Base-by-base conservation (phyloP, 2,888 invertebrate genomes). In the Diarsia rubi region DNA sequence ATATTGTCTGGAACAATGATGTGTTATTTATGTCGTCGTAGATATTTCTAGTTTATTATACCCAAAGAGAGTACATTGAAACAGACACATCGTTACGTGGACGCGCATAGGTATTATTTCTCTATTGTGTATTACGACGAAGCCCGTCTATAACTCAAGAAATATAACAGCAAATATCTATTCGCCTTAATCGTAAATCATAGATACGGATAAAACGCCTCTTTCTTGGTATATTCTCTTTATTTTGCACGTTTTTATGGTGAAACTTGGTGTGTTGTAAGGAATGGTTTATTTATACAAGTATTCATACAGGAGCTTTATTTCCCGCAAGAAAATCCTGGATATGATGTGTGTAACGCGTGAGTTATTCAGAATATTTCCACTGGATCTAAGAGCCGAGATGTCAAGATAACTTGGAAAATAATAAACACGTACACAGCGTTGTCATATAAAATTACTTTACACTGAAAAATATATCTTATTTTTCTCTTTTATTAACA, bases 201-300 rank as follows among this genome's bases (percentile, higher is more conserved):
- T 89, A 90, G 91, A 90, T 89, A 82, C 87, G 91, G 90, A 93
- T 94, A 92, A 92, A 93, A 92, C 89, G 90, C 89, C 88, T 86
- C 87, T 86, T 87, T 90, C 87, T 91, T 85, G 86, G 88, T 88
- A 90, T 92, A 85, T 80, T 91, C 90, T 87, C 90, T 91, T 91
- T 94, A 93, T 94, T 94, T 94, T 91, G 83, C 91, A 87, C 91
- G 88, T 93, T 95, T 95, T 94, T 94, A 93, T 93, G 85, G 90
- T 89, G 92, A 92, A 93, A 91, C 90, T 91, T 91, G 88, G 88
- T 89, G 90, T 90, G 90, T 90, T 91, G 91, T 93, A 93, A 93
- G 90, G 84, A 92, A 95, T 95, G 93, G 93, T 90, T 93, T 95
- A 94, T 95, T 95, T 95, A 95, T 95, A 94, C 94, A 94, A 93